Evolutionary conservation across 2,888 invertebrate genomes (phyloP), one percentile per base, ranked within the genome.

Genomic region (Agapetus fuscipes): DNA sequence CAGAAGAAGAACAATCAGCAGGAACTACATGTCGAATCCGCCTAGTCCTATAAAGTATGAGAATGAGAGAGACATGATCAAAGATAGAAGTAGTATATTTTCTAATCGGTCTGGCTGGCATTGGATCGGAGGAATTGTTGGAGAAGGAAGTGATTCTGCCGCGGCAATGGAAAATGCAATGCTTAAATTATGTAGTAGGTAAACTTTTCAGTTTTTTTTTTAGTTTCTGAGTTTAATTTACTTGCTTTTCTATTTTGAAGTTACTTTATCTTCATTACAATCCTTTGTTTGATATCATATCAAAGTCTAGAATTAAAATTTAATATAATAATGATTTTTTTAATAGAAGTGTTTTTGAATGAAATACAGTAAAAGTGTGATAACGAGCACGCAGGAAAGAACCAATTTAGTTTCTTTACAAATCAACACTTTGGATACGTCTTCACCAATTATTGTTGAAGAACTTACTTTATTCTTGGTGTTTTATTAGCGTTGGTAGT

Each of bases 81-180:
- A 71, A 20, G 80, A 80, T 55, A 70, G 68, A 49, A 71, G 79
- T 41, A 67, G 70, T 51, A 75, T 77, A 45, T 76, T 74, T 43
- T 74, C 72, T 32, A 83, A 83, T 60, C 71, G 69, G 54, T 78
- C 78, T 44, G 89, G 89, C 30, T 90, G 89, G 88, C 76, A 81
- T 59, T 89, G 85, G 76, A 76, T 88, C 37, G 82, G 86, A 13
- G 86, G 86, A 25, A 74, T 89, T 40, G 77, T 80, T 46, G 87
- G 88, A 14, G 74, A 76, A 52, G 76, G 80, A 36, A 56, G 66
- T 10, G 77, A 78, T 55, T 71, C 78, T 7, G 69, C 69, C 40
- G 61, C 72, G 46, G 83, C 86, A 11, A 80, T 84, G 55, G 70
- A 72, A 49, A 71, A 76, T 51, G 86, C 86, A 32, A 67, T 88